Evolutionary conservation across 2,797 vertebrate genomes (phyloP), one percentile per base, ranked within the genome.

Genomic region (Chrosomus eos): DNA sequence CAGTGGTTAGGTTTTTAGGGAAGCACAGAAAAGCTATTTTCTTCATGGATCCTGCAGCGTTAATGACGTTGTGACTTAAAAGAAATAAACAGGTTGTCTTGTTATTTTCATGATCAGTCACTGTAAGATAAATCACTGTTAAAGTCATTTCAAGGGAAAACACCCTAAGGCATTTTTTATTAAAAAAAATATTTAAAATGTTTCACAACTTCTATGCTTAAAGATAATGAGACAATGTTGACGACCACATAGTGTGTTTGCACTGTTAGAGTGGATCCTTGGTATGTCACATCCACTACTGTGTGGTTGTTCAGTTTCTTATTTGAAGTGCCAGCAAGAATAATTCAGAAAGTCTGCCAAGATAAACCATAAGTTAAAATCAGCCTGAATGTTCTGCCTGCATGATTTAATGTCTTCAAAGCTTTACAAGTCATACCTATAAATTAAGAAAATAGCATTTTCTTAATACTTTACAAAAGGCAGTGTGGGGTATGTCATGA

Each of bases 51-150:
- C 1, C 23, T 33, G 36, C 53, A 64, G 67, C 33, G 23, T 7
- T 85, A 82, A 82, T 87, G 74, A 78, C 26, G 33, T 62, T 45
- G 45, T 58, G 33, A 33, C 55, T 48, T 53, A 36, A 76, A 19
- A 19, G 21, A 67, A 66, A 83, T 51, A 77, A 80, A 72, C 60
- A 60, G 33, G 28, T 28, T 51, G 64, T 31, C 66, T 82, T 81
- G 62, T 74, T 78, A 67, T 82, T 87, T 82, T 74, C 28, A 28
- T 28, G 62, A 76, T 53, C 72, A 55, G 13, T 77, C 38, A 76
- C 60, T 76, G 62, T 77, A 68, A 76, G n/a, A 83, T 77, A 68
- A 68, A 76, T 83, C 82, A 60, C 74, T 71, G 66, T 76, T 53
- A 70, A 51, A 75, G 31, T 48, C 7, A 60, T 70, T 80, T 38